A percentile compares a stretch with the other conserved stretches of the same genome.
Evolutionary conservation across 2,113 vertebrate species (phyloP).

Genomic region (Prionailurus bengalensis): DNA sequence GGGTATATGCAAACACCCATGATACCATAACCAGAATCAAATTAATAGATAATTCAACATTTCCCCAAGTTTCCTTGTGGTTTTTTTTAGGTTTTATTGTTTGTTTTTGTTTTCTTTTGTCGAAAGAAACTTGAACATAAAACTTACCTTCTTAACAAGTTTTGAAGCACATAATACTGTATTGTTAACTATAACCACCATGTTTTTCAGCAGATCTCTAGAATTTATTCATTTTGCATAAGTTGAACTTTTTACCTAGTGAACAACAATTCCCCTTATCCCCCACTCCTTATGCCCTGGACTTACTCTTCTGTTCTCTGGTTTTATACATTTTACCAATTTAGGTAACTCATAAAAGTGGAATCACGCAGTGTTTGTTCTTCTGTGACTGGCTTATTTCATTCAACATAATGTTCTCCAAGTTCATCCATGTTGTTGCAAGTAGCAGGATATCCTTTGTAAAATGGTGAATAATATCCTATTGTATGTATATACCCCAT

Average conservation of each 20-base stretch:
- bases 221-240: background rate
- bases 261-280: background rate
- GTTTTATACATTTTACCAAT: background rate
- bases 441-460: background rate
- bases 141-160: background rate
- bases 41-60: background rate
- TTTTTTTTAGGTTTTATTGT: background rate
- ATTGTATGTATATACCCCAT: background rate
- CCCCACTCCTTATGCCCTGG: background rate
- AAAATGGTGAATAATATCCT: background rate
- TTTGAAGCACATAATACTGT: background rate
- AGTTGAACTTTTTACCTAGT: background rate
- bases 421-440: background rate
- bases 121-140: background rate
- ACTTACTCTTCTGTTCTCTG: background rate
- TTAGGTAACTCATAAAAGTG: background rate
- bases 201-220: background rate
- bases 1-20: background rate
- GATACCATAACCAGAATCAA: background rate
- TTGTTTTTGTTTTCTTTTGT: background rate
- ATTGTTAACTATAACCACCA: background rate
- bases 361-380: background rate
- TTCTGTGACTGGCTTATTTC: background rate
- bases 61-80: background rate
- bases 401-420: background rate